Conservation (phyloP, 2,888 invertebrate genomes). For the Anorthoa munda region DNA sequence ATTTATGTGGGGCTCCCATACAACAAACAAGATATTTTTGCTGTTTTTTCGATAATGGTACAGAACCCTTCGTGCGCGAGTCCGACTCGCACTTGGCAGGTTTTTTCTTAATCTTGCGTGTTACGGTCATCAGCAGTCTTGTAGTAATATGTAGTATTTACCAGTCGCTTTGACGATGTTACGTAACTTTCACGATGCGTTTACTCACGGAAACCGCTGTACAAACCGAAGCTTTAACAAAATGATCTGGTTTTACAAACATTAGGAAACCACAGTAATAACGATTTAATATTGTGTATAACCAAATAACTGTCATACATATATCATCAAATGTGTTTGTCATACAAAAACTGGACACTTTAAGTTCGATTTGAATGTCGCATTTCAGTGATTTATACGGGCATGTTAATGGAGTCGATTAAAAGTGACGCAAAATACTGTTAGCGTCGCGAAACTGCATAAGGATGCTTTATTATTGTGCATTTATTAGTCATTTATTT, state of each 20-base stretch:
- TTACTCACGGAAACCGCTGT: constrained; percentile 6
- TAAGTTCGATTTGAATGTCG: constrained; percentile 38
- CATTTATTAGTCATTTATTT: constrained; percentile 5
- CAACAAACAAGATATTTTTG: no score
- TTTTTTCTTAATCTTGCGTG: neutral
- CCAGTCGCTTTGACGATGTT: neutral
- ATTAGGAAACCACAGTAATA: constrained; percentile 50
- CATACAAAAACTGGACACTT: constrained; percentile 43
- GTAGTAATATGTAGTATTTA: constrained; percentile 12
- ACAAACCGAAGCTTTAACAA: constrained; percentile 18
- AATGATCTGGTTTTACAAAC: constrained; percentile 42
- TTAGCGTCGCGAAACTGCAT: constrained; percentile 23
- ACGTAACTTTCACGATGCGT: constrained; percentile 12
- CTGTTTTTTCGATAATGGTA: no score
- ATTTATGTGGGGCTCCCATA: no score
- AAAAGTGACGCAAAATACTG: constrained; percentile 13
- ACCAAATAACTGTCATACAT: constrained; percentile 34
- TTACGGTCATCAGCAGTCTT: neutral
- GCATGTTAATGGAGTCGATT: constrained; percentile 25
- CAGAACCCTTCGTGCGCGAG: no score
- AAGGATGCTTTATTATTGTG: neutral
- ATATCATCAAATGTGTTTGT: constrained; percentile 36
- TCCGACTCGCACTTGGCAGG: no score
- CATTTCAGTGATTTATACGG: constrained; percentile 50
- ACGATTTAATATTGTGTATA: constrained; percentile 41